Base-by-base conservation (phyloP, 1,140 invertebrate genomes). In the Conus betulinus region DNA sequence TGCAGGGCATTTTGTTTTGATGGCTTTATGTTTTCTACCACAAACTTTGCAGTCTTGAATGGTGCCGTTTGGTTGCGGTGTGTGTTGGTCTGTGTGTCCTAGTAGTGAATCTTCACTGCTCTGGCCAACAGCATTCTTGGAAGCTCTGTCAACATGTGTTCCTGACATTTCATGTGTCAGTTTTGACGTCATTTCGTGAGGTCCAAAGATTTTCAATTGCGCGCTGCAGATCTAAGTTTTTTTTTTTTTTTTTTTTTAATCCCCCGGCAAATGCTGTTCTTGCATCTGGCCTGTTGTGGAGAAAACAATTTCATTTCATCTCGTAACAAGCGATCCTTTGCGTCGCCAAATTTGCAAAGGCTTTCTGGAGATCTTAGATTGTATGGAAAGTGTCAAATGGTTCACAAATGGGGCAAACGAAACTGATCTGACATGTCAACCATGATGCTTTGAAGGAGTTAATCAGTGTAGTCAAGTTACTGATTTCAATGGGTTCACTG, bases 1-100 rank as follows among this genome's bases (percentile, higher is more conserved):
- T 23, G 20, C 67, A 17, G 78, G 78, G 27, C 78, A 81, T 25
- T 81, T 39, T n/a, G 52, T 81, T 81, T 84, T 84, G 52, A 25
- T 5, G 13, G 51, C 51, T 52, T 84, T 52, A 84, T 84, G 55
- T 15, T 6, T 10, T 25, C 23, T 6, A 7, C 82, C 82, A 55
- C 52, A 84, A 11, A 55, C 57, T 7, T 57, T 84, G 23, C 52
- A 84, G n/a, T 84, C 53, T n/a, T 53, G 82, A 60, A 84, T 55
- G 7, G 1, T 55, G 6, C 55, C 15, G 39, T 23, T 82, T 82
- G 39, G 39, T 39, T 39, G 39, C 39, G 39, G 39, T 39, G 39
- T 39, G 39, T 39, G 39, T 0, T 1, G 39, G 39, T 3, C 27
- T 82, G 57, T 60, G 57, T 60, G 8, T 60, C 15, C 57, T 60